Conservation (phyloP, 2,888 invertebrate genomes). For the Lobophora halterata region DNA sequence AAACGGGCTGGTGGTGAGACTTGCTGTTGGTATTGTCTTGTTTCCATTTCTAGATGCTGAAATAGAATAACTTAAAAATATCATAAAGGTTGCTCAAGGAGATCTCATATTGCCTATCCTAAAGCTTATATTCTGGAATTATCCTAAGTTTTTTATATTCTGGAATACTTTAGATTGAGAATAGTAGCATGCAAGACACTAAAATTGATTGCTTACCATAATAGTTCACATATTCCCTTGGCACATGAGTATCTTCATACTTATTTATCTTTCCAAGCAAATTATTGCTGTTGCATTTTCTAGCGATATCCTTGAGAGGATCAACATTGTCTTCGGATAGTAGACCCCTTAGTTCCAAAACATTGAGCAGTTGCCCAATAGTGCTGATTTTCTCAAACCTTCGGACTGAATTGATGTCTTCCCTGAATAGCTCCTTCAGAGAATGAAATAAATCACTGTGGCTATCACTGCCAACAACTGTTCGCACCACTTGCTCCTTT, state of each 20-base stretch:
- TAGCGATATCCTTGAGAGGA: slow-evolving; percentile 56
- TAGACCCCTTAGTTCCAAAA: slow-evolving; percentile 61
- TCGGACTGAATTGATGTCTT: slow-evolving; percentile 63
- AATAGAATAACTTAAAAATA: slow-evolving; percentile 2
- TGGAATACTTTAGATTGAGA: too few species aligned
- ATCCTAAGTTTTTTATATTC: too few species aligned
- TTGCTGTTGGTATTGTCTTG: slow-evolving; percentile 29
- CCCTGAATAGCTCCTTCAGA: slow-evolving; percentile 57
- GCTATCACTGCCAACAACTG: slow-evolving; percentile 47
- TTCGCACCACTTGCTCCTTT: slow-evolving; percentile 49
- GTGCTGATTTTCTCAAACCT: slow-evolving; percentile 58
- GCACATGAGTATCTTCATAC: slow-evolving; percentile 47
- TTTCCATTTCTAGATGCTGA: slow-evolving; percentile 25
- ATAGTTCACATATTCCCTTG: slow-evolving; percentile 40
- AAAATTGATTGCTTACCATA: too few species aligned
- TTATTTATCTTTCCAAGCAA: slow-evolving; percentile 46
- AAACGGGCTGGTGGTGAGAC: slow-evolving; percentile 35
- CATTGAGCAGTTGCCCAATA: slow-evolving; percentile 52
- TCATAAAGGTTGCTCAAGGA: background rate
- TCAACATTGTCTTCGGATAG: slow-evolving; percentile 59
- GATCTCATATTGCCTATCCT: too few species aligned
- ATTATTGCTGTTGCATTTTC: slow-evolving; percentile 42
- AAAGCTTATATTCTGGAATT: too few species aligned
- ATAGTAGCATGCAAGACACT: too few species aligned
- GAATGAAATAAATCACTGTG: slow-evolving; percentile 47